Conservation (phyloP, 1,140 invertebrate species). For the Leptopilina boulardi region DNA sequence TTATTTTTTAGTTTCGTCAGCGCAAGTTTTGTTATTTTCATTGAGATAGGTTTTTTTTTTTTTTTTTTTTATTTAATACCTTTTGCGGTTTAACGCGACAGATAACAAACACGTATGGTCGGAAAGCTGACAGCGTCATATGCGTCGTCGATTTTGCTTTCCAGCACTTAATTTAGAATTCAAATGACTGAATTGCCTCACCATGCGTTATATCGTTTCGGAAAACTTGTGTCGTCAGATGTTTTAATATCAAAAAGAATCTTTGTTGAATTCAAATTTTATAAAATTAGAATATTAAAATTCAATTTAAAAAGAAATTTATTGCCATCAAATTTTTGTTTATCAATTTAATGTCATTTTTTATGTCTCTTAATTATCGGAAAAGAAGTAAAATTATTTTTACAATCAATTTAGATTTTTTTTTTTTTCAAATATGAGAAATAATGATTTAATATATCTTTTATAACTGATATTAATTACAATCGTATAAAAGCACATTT, state of each 20-base stretch:
- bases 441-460: too few species aligned
- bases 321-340: too few species aligned
- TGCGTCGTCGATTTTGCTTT: neutral
- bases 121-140: neutral
- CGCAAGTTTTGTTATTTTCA: neutral
- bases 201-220: neutral
- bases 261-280: too few species aligned
- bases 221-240: neutral
- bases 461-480: too few species aligned
- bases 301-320: too few species aligned
- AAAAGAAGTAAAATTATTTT: too few species aligned
- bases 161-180: neutral
- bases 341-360: too few species aligned
- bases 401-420: too few species aligned
- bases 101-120: neutral
- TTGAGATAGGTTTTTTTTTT: neutral
- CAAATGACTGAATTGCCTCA: neutral
- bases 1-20: neutral
- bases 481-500: too few species aligned
- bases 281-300: too few species aligned
- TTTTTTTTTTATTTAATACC: neutral
- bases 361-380: too few species aligned
- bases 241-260: neutral
- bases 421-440: too few species aligned
- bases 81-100: neutral